These are phyloP conservation scores for Lethocerus indicus DNA, from an alignment of 1,140 invertebrate genomes.

Conservation along the genomic window DNA sequence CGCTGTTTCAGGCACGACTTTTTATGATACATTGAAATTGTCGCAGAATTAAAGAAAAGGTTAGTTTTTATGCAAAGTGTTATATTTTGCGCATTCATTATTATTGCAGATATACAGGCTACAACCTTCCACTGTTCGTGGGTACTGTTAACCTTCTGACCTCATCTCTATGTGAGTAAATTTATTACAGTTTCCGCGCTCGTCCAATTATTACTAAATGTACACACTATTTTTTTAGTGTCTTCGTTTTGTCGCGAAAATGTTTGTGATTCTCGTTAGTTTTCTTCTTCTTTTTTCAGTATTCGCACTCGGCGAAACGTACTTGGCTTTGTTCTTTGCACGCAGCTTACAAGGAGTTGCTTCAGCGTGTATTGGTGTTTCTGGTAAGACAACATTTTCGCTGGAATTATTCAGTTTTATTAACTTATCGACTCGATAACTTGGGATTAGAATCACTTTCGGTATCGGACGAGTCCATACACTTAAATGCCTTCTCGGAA, in stretches of 20 bases:
- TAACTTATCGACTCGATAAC: no score
- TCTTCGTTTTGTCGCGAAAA: not conserved
- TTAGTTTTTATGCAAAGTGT: not conserved
- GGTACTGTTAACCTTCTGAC: constrained; percentile 66
- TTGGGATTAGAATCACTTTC: no score
- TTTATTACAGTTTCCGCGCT: constrained; percentile 5
- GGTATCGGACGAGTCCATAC: no score
- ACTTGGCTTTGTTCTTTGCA: constrained; percentile 54
- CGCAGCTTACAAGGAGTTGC: constrained; percentile 72
- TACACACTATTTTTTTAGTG: not conserved
- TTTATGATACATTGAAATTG: not conserved
- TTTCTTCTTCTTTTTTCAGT: constrained; percentile 31
- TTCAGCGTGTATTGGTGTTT: constrained; percentile 61
- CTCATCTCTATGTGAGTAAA: constrained; percentile 56
- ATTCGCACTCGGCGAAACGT: constrained; percentile 66
- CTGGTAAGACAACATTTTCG: constrained; percentile 54
- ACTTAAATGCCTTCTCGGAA: no score
- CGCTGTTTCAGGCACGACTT: not conserved
- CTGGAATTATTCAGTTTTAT: no score
- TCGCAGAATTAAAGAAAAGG: not conserved
- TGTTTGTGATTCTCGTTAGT: not conserved
- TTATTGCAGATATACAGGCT: constrained; percentile 36
- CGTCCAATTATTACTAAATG: no score
- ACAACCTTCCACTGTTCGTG: constrained; percentile 61
- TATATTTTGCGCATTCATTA: not conserved